A percentile compares a stretch with the other conserved stretches of the same genome.
Evolutionary conservation across 2,797 vertebrate genomes (phyloP).

Genomic region (Bovichtus variegatus): DNA sequence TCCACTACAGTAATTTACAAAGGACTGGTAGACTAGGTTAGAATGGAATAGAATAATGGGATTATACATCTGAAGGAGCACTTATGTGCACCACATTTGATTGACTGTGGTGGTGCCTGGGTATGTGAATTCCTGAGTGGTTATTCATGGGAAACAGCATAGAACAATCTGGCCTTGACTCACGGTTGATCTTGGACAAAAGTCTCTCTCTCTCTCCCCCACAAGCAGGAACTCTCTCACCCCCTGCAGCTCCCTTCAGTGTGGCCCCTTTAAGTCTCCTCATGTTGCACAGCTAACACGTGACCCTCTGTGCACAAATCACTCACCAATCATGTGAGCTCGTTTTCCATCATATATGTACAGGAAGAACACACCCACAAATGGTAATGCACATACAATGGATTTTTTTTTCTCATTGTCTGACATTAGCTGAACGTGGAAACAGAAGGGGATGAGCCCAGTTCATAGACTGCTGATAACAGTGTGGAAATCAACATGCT

Average conservation of each 20-base stretch:
- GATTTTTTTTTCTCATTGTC: background rate
- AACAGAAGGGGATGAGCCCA: background rate
- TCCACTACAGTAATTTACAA: background rate
- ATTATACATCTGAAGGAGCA: background rate
- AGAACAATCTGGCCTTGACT: conserved; percentile 25
- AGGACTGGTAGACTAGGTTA: background rate
- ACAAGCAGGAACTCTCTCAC: background rate
- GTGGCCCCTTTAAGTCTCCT: conserved; percentile 46
- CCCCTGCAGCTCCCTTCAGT: background rate
- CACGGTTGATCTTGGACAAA: conserved; percentile 10
- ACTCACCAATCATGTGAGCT: background rate
- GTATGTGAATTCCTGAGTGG: conserved; percentile 24
- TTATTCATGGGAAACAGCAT: conserved; percentile 34
- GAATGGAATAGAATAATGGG: background rate
- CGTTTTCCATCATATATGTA: background rate
- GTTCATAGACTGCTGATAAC: conserved; percentile 27
- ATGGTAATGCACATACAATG: background rate
- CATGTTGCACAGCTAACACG: conserved; percentile 18
- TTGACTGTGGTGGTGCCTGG: background rate
- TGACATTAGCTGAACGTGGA: conserved; percentile 2
- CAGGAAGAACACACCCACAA: conserved; percentile 15
- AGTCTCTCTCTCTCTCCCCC: background rate
- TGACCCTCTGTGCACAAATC: conserved; percentile 35
- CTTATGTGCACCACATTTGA: background rate
- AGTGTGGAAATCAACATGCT: conserved; percentile 25